A percentile compares a stretch with the other conserved stretches of the same genome.
Evolutionary conservation across 35 echinoderm and acorn worm genomes (phyloP).

Genomic region (Ophiothrix spiculata): DNA sequence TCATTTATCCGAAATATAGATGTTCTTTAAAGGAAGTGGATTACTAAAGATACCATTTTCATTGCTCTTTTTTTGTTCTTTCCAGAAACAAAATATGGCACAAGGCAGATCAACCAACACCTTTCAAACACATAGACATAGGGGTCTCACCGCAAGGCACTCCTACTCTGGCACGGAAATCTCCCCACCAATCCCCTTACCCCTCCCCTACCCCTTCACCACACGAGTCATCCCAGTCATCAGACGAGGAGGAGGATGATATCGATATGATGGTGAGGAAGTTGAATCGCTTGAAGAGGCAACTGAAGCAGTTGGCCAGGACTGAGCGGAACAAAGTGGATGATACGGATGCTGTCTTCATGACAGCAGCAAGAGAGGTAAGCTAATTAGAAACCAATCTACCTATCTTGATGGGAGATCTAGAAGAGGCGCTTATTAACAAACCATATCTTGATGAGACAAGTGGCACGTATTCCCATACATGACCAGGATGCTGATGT

Average conservation of each 20-base stretch:
- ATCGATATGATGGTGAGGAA: conserved; percentile 70
- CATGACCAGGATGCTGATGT: too few relatives aligned
- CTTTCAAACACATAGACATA: conserved; percentile 28
- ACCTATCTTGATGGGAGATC: too few relatives aligned
- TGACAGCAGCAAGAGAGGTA: conserved; percentile 92
- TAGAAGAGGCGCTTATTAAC: too few relatives aligned
- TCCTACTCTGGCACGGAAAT: conserved; percentile 19
- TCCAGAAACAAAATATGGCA: conserved; percentile 63
- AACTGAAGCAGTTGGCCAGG: conserved; percentile 43
- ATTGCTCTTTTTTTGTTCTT: not conserved
- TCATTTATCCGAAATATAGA: too few relatives aligned
- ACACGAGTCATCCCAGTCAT: conserved; percentile 49
- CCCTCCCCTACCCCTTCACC: conserved; percentile 63
- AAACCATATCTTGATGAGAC: too few relatives aligned
- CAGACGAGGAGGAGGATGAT: conserved; percentile 74
- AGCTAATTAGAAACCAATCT: not conserved
- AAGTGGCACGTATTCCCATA: too few relatives aligned
- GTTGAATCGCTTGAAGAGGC: conserved; percentile 64
- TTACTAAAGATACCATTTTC: too few relatives aligned
- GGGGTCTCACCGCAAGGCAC: conserved; percentile 16
- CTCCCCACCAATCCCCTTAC: conserved; percentile 46
- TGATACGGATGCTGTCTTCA: conserved; percentile 89
- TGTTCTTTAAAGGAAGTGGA: too few relatives aligned
- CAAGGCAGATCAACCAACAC: conserved; percentile 38
- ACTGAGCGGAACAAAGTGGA: conserved; percentile 61